Conservation (phyloP, 1,140 invertebrate species). For the Samia ricini region DNA sequence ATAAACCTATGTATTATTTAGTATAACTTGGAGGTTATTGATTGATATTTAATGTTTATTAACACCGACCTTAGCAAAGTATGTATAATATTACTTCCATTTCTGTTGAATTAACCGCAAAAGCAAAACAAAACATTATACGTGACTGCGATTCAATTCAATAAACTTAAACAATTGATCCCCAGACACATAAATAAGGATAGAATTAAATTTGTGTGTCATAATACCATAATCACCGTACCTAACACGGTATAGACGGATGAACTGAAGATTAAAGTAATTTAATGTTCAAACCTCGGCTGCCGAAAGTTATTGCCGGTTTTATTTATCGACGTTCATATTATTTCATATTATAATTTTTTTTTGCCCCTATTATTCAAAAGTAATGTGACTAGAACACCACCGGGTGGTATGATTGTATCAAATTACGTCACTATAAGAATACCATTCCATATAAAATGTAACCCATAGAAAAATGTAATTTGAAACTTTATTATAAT, state of each 20-base stretch:
- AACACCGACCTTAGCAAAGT: not conserved
- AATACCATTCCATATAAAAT: slow-evolving; percentile 12
- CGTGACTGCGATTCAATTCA: not conserved
- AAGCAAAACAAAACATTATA: not conserved
- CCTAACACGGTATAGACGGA: slow-evolving; percentile 9
- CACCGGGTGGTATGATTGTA: slow-evolving; percentile 54
- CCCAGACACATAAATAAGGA: slow-evolving; percentile 10
- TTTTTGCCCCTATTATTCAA: slow-evolving; percentile 49
- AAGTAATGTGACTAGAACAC: slow-evolving; percentile 34
- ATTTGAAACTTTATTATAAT: slow-evolving; percentile 17
- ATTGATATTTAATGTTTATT: not conserved
- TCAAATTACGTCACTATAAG: slow-evolving; percentile 38
- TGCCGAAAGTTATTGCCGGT: slow-evolving; percentile 43
- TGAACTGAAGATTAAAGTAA: slow-evolving; percentile 32
- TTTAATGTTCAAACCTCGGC: slow-evolving; percentile 32
- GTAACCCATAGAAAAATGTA: slow-evolving; percentile 16
- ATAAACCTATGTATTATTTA: too few relatives aligned
- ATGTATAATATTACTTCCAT: not conserved
- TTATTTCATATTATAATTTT: slow-evolving; percentile 30
- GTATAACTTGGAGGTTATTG: too few relatives aligned
- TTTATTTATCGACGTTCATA: slow-evolving; percentile 48
- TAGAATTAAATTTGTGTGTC: slow-evolving; percentile 2
- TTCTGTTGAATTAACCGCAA: slow-evolving; percentile 1
- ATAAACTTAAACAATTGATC: not conserved
- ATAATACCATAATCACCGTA: slow-evolving; percentile 10